Conservation (phyloP, 2,888 invertebrate species). For the Ephialtes manifestator region DNA sequence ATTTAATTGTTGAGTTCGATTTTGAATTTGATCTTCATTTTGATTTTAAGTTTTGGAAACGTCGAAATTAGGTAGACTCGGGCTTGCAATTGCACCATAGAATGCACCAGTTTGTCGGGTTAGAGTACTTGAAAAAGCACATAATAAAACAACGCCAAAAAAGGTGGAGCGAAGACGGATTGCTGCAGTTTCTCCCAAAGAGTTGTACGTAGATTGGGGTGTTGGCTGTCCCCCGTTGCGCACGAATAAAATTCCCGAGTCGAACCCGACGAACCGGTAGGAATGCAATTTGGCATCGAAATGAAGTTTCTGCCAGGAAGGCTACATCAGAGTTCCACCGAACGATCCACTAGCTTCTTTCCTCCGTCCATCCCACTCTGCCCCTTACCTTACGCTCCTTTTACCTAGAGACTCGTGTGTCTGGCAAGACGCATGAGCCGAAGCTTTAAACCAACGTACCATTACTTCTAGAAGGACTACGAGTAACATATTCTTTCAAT, state of each 20-base stretch:
- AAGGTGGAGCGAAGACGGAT: background rate
- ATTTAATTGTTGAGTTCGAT: too few relatives aligned
- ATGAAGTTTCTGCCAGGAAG: slow-evolving; percentile 62
- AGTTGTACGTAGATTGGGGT: slow-evolving; percentile 21
- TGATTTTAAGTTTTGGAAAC: background rate
- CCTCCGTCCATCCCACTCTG: background rate
- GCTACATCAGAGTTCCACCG: slow-evolving; percentile 32
- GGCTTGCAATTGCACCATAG: background rate
- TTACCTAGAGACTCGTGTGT: background rate
- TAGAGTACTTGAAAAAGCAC: background rate
- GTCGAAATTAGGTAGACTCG: background rate
- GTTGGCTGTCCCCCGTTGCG: slow-evolving; percentile 13
- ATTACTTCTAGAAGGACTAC: background rate
- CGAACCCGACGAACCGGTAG: slow-evolving; percentile 52
- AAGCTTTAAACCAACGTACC: slow-evolving; percentile 4
- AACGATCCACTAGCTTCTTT: background rate
- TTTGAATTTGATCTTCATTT: too few relatives aligned
- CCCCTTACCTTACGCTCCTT: background rate
- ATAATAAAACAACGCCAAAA: background rate
- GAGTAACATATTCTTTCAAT: slow-evolving; percentile 20
- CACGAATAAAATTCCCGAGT: slow-evolving; percentile 50
- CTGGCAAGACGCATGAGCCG: slow-evolving; percentile 1
- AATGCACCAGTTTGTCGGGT: background rate
- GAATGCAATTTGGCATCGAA: slow-evolving; percentile 66
- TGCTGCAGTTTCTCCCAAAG: background rate